These are phyloP conservation scores for Diplazon laetatorius DNA, from an alignment of 2,888 invertebrate genomes.

Conservation along the genomic window DNA sequence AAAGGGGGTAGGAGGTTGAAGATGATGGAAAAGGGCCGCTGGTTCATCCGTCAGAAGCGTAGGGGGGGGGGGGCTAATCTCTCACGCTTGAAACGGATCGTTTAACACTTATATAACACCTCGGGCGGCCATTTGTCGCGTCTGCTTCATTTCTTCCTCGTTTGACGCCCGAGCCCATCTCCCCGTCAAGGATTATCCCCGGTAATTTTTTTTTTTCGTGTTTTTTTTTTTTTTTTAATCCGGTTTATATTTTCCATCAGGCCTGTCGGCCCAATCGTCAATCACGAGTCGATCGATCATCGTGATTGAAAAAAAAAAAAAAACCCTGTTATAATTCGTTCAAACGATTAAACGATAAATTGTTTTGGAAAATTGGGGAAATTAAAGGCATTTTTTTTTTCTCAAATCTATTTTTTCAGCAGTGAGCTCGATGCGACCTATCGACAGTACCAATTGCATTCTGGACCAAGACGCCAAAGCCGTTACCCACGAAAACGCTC, in stretches of 20 bases:
- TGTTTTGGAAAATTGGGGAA: no score
- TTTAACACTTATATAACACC: slow-evolving; percentile 54
- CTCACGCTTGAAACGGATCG: slow-evolving; percentile 51
- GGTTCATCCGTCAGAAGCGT: slow-evolving; percentile 61
- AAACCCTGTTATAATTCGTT: background rate
- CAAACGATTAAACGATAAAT: slow-evolving; percentile 22
- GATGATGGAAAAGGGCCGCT: background rate
- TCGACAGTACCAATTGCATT: slow-evolving; percentile 95
- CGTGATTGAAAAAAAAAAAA: slow-evolving; percentile 10
- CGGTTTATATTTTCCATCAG: slow-evolving; percentile 1
- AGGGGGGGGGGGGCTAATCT: slow-evolving; percentile 66
- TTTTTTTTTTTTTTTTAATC: no score
- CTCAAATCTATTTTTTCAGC: slow-evolving; percentile 85
- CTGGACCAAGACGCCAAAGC: slow-evolving; percentile 95
- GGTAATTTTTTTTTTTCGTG: background rate
- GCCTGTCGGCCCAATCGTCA: slow-evolving; percentile 1
- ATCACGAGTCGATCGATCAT: slow-evolving; percentile 1
- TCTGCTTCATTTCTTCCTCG: slow-evolving; percentile 42
- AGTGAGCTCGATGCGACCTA: slow-evolving; percentile 94
- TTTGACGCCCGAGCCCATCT: slow-evolving; percentile 4
- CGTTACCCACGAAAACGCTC: slow-evolving; percentile 93
- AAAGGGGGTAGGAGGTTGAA: no score
- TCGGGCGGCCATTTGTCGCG: slow-evolving; percentile 59
- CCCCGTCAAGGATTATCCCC: background rate
- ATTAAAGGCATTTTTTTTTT: background rate